Evolutionary conservation across 2,888 invertebrate species (phyloP).

Genomic region (Harpalus rufipes): DNA sequence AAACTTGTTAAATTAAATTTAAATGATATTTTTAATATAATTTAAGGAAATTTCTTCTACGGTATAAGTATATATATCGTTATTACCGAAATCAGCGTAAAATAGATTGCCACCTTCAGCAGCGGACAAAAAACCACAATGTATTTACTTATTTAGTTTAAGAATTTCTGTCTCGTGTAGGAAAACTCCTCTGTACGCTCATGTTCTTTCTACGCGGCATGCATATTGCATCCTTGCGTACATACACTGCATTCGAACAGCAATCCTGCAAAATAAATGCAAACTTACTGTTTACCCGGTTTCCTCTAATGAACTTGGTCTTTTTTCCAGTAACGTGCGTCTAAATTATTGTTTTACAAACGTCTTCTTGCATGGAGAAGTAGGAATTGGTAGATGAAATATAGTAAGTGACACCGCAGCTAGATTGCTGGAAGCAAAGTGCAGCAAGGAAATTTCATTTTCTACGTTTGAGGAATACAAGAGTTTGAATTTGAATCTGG

Average conservation of each 20-base stretch:
- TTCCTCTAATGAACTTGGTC: background rate
- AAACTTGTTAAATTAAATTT: too few species aligned
- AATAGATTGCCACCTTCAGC: too few species aligned
- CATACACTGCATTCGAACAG: constrained; percentile 2
- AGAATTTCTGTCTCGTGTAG: too few species aligned
- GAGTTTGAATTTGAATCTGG: constrained; percentile 5
- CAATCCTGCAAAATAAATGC: background rate
- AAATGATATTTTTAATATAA: too few species aligned
- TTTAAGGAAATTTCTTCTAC: too few species aligned
- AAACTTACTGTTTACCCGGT: background rate
- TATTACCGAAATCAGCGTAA: too few species aligned
- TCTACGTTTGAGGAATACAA: constrained; percentile 35
- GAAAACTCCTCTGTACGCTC: too few species aligned
- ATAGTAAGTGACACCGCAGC: constrained; percentile 24
- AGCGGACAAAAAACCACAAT: too few species aligned
- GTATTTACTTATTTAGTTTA: too few species aligned
- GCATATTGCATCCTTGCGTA: constrained; percentile 56
- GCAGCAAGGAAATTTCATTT: constrained; percentile 24
- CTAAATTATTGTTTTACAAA: background rate
- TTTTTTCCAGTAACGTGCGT: background rate
- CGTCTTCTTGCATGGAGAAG: background rate
- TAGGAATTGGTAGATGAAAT: constrained; percentile 2
- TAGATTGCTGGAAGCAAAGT: constrained; percentile 14
- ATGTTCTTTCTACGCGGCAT: background rate
- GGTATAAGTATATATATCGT: too few species aligned